Percentiles rank a stretch among this genome's conserved stretches.
These are phyloP conservation scores for Trachops cirrhosus DNA, from an alignment of 2,797 vertebrate genomes.

Conservation along the genomic window DNA sequence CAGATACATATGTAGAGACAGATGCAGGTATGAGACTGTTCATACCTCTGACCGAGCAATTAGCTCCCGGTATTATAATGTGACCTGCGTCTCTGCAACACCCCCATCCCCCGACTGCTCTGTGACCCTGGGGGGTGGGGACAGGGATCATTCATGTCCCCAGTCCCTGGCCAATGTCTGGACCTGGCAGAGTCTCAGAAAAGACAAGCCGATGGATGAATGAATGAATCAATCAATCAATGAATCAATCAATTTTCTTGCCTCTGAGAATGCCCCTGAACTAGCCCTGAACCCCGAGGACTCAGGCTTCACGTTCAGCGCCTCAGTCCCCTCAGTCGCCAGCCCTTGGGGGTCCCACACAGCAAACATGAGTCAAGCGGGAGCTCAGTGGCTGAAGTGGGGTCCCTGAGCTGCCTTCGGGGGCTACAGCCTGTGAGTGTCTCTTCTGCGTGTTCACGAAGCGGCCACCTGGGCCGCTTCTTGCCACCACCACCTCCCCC, in stretches of 20 bases:
- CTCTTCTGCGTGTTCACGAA: neutral
- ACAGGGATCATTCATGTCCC: neutral
- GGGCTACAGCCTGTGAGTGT: neutral
- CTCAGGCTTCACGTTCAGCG: neutral
- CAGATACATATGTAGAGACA: too few species aligned
- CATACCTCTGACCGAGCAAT: neutral
- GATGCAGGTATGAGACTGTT: neutral
- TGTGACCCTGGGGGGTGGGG: neutral
- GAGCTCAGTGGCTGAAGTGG: too few species aligned
- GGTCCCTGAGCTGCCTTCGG: neutral
- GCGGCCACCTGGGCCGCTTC: neutral
- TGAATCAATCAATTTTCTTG: neutral
- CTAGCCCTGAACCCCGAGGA: neutral
- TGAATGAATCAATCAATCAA: neutral
- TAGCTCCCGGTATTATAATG: neutral
- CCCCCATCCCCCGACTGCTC: too few species aligned
- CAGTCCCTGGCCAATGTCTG: neutral
- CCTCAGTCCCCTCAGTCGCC: neutral
- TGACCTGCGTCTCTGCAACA: neutral
- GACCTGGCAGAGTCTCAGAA: neutral
- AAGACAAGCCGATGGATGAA: neutral
- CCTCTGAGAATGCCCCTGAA: neutral
- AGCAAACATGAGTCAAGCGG: accelerated
- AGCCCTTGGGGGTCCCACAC: accelerated
- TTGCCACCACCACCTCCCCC: too few species aligned